phyloP scores from a whole-genome alignment of 2,797 vertebrate species.

The Halcyon badia region DNA sequence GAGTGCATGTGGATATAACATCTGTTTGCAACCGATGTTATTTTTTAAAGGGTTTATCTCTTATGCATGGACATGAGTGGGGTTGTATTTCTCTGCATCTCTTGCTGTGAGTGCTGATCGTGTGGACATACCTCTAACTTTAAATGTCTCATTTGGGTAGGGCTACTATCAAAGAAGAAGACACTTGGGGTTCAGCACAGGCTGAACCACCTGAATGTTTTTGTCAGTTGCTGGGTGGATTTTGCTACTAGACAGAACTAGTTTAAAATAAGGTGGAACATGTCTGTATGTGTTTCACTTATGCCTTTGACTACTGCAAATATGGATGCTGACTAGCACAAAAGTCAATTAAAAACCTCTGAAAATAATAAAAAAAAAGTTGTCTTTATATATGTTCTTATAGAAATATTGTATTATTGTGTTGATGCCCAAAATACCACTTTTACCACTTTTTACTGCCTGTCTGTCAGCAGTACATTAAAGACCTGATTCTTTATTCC shows the following conservation, averaged over 20 bases:
- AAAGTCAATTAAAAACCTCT: not conserved
- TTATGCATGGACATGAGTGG: not conserved
- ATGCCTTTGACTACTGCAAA: not conserved
- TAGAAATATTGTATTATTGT: not conserved
- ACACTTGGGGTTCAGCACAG: not conserved
- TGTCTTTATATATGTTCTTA: not conserved
- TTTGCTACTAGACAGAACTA: not conserved
- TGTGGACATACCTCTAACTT: not conserved
- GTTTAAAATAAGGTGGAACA: not conserved
- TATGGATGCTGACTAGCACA: not conserved
- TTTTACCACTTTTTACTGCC: not conserved
- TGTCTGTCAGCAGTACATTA: not conserved
- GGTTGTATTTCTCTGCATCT: not conserved
- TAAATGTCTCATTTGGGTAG: not conserved
- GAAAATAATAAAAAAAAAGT: not conserved
- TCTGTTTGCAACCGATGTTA: not conserved
- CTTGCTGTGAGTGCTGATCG: slow-evolving; percentile 7
- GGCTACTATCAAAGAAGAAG: not conserved
- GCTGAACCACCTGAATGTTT: not conserved
- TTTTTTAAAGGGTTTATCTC: not conserved
- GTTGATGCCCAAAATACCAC: not conserved
- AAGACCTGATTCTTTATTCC: not conserved
- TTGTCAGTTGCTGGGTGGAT: not conserved
- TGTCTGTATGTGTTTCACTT: not conserved
- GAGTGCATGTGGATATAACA: not conserved